These are phyloP conservation scores for Sebastiscus tertius DNA, from an alignment of 2,797 vertebrate genomes.

Conservation along the genomic window DNA sequence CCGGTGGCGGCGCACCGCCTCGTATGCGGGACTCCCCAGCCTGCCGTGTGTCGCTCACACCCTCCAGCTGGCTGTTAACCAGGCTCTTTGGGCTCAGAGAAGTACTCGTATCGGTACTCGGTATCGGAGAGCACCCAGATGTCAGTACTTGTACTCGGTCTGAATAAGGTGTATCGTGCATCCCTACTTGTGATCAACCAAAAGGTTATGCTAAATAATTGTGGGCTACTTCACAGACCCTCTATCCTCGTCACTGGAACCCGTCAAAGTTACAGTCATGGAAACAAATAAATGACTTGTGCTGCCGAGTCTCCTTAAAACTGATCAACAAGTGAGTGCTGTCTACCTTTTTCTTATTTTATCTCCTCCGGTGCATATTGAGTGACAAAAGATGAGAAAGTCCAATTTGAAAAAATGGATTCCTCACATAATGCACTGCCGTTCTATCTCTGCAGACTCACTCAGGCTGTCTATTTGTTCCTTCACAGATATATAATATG, in stretches of 20 bases:
- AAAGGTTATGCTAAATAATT: conserved; percentile 16
- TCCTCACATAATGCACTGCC: conserved; percentile 31
- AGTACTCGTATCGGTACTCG: no score
- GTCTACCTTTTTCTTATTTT: conserved; percentile 34
- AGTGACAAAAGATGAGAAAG: conserved; percentile 51
- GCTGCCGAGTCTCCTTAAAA: conserved; percentile 12
- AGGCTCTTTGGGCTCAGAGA: no score
- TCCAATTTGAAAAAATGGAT: conserved; percentile 46
- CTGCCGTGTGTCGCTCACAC: no score
- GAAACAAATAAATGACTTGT: conserved; percentile 40
- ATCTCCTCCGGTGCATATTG: conserved; percentile 19
- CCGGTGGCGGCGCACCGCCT: no score
- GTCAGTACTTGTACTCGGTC: no score
- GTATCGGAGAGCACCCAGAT: no score
- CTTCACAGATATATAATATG: conserved; percentile 45
- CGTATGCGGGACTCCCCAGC: no score
- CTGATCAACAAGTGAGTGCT: conserved; percentile 17
- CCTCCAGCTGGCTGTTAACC: no score
- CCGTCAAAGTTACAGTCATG: conserved; percentile 5
- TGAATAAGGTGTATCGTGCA: no score
- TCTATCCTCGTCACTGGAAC: background rate
- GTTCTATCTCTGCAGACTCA: conserved; percentile 40
- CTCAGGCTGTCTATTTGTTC: conserved; percentile 38
- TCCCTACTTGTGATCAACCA: background rate
- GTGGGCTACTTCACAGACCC: background rate